Evolutionary conservation across 2,797 vertebrate species (phyloP).

Genomic region (Loris lydekkerianus): DNA sequence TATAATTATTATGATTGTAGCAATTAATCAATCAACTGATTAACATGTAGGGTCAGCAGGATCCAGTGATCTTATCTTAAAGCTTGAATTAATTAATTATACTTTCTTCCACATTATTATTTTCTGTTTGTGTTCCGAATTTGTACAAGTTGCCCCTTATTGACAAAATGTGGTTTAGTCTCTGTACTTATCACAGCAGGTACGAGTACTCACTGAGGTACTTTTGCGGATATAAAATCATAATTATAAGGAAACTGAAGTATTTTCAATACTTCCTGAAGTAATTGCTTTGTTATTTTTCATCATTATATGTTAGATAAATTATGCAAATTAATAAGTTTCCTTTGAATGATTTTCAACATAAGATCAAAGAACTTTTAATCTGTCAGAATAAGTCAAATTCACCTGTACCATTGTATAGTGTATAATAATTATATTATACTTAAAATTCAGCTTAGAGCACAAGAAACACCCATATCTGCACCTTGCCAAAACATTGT

Average conservation of each 20-base stretch:
- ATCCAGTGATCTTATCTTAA: constrained; percentile 88
- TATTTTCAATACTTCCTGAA: constrained; percentile 85
- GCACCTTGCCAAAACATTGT: background rate
- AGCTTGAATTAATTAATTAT: constrained; percentile 91
- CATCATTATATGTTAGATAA: constrained; percentile 84
- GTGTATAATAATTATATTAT: constrained; percentile 82
- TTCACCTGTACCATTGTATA: constrained; percentile 71
- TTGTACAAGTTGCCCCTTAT: constrained; percentile 82
- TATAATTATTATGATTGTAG: constrained; percentile 92
- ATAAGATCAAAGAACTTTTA: constrained; percentile 77
- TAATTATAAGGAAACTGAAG: constrained; percentile 88
- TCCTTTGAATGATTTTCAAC: constrained; percentile 86
- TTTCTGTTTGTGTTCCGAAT: constrained; percentile 86
- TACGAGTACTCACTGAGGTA: constrained; percentile 67
- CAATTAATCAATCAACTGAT: constrained; percentile 92
- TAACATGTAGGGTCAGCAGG: constrained; percentile 89
- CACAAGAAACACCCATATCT: background rate
- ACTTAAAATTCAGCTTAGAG: constrained; percentile 50
- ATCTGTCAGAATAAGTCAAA: constrained; percentile 84
- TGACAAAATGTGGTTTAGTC: constrained; percentile 83
- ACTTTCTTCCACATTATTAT: constrained; percentile 88
- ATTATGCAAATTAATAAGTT: constrained; percentile 86
- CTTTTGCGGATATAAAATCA: constrained; percentile 86
- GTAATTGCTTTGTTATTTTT: constrained; percentile 58
- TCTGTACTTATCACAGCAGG: constrained; percentile 84